A percentile compares a stretch with the other conserved stretches of the same genome.
Evolutionary conservation across 2,113 vertebrate genomes (phyloP).

Genomic region (Pomatostomus ruficeps): DNA sequence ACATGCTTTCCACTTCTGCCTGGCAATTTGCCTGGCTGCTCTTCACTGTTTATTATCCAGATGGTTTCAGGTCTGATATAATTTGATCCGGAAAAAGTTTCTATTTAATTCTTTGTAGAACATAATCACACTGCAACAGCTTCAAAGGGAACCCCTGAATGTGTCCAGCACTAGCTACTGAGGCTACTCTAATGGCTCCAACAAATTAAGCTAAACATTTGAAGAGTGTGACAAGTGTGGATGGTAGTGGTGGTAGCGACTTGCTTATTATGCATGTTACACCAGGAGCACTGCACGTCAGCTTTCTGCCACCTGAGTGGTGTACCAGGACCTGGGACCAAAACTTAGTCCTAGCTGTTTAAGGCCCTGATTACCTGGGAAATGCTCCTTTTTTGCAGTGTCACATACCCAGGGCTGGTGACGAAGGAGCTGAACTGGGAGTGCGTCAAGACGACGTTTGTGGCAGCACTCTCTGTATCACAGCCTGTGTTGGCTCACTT

Average conservation of each 20-base stretch:
- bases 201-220: not conserved
- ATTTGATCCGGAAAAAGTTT: not conserved
- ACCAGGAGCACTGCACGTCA: not conserved
- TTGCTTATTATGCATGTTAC: not conserved
- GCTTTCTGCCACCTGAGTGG: not conserved
- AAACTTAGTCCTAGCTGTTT: not conserved
- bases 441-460: slow-evolving; percentile 36
- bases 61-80: not conserved
- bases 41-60: not conserved
- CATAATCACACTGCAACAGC: not conserved
- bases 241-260: not conserved
- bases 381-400: not conserved
- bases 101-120: not conserved
- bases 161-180: not conserved
- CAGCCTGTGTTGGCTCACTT: slow-evolving; percentile 5
- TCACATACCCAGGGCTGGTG: not conserved
- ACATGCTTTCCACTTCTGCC: not conserved
- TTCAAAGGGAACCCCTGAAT: not conserved
- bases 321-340: not conserved
- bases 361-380: slow-evolving; percentile 13
- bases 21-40: not conserved
- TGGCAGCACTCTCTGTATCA: not conserved
- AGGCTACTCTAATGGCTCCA: not conserved
- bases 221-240: not conserved
- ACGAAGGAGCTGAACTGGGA: slow-evolving; percentile 7